Evolutionary conservation across 1,140 invertebrate species (phyloP).

Genomic region (Doryteuthis pealeii): DNA sequence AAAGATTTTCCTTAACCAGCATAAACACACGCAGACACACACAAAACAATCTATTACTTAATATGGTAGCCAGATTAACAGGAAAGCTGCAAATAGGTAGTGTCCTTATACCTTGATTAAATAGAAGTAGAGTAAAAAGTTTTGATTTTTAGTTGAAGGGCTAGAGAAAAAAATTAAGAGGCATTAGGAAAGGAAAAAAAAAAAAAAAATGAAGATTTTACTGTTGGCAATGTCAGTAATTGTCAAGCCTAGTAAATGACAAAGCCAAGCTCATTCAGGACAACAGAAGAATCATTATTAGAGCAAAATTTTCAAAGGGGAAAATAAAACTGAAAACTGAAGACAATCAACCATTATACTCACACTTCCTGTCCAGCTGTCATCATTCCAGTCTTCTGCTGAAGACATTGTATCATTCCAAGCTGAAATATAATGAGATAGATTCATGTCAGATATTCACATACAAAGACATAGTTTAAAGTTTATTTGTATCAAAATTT

Average conservation of each 20-base stretch:
- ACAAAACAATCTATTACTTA: too few species aligned
- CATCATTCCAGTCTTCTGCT: slow-evolving; percentile 90
- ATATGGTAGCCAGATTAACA: too few species aligned
- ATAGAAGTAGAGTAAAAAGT: too few species aligned
- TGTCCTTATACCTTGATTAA: too few species aligned
- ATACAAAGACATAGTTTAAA: too few species aligned
- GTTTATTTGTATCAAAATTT: too few species aligned
- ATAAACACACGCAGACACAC: too few species aligned
- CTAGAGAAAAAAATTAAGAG: too few species aligned
- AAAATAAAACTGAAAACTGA: neutral
- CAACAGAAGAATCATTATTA: neutral
- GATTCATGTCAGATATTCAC: too few species aligned
- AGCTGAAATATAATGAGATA: slow-evolving; percentile 10
- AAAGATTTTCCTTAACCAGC: too few species aligned
- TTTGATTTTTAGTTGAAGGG: too few species aligned
- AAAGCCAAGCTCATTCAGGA: neutral
- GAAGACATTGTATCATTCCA: slow-evolving; percentile 2
- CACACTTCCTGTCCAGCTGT: slow-evolving; percentile 86
- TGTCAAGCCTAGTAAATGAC: neutral
- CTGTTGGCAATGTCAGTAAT: neutral
- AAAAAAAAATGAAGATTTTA: neutral
- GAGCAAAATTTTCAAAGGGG: neutral
- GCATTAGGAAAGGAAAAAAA: neutral
- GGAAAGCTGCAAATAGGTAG: too few species aligned
- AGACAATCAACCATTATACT: slow-evolving; percentile 27